Evolutionary conservation across 2,797 vertebrate species (phyloP).

Genomic region (Trichosurus vulpecula): DNA sequence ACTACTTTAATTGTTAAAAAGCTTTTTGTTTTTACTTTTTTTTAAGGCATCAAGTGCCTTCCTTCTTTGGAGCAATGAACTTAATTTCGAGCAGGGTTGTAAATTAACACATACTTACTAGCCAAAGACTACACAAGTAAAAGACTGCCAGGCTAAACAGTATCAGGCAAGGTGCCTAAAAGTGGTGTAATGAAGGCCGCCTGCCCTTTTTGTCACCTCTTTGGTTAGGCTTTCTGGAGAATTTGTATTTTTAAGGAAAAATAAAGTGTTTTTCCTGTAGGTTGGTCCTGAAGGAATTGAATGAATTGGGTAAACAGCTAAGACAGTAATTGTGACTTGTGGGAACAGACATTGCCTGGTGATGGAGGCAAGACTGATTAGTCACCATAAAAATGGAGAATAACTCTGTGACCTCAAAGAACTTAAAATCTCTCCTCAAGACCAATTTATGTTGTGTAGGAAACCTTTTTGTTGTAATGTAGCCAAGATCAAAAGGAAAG

Average conservation of each 20-base stretch:
- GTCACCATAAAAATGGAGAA: not conserved
- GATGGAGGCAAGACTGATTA: slow-evolving; percentile 12
- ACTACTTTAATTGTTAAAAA: slow-evolving; percentile 67
- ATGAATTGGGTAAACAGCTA: slow-evolving; percentile 15
- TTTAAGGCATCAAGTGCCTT: slow-evolving; percentile 62
- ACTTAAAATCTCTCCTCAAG: slow-evolving; percentile 42
- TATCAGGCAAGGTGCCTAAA: slow-evolving; percentile 59
- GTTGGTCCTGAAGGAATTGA: slow-evolving; percentile 46
- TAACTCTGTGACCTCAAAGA: slow-evolving; percentile 40
- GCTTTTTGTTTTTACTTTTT: not conserved
- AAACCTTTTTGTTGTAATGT: not conserved
- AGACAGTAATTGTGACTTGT: slow-evolving; percentile 41
- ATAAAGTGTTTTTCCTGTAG: slow-evolving; percentile 52
- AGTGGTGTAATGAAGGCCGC: slow-evolving; percentile 55
- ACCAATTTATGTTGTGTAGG: slow-evolving; percentile 4
- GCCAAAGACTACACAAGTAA: slow-evolving; percentile 47
- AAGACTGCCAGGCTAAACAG: slow-evolving; percentile 43
- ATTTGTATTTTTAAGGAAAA: slow-evolving; percentile 47
- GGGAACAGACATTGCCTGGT: not conserved
- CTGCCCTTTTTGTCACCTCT: slow-evolving; percentile 47
- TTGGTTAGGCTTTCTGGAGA: slow-evolving; percentile 37
- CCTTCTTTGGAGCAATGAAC: slow-evolving; percentile 59
- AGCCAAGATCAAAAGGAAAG: not conserved
- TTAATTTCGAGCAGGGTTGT: slow-evolving; percentile 55
- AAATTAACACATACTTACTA: slow-evolving; percentile 44